A percentile compares a stretch with the other conserved stretches of the same genome.
Evolutionary conservation across 2,113 vertebrate genomes (phyloP).

Genomic region (Chionomys nivalis): DNA sequence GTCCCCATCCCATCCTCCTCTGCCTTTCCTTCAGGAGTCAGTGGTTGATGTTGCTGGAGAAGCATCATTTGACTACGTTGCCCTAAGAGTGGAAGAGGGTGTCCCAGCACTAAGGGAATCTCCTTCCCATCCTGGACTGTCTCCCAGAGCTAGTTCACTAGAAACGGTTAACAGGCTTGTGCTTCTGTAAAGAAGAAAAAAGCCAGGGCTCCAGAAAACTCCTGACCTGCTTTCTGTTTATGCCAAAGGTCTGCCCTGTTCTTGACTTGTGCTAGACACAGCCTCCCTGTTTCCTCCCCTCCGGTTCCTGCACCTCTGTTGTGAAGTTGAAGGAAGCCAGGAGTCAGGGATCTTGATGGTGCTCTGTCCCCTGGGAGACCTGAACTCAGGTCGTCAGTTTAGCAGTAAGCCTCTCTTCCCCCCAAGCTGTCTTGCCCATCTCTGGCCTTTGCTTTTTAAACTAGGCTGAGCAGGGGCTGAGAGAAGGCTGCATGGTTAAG

Average conservation of each 20-base stretch:
- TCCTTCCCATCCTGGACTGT: conserved; percentile 54
- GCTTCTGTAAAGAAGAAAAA: conserved; percentile 28
- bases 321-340: conserved; percentile 70
- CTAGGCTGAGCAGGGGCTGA: background rate
- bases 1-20: background rate
- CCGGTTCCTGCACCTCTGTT: conserved; percentile 59
- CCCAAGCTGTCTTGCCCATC: no score
- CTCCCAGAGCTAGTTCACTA: conserved; percentile 65
- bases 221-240: conserved; percentile 48
- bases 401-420: no score
- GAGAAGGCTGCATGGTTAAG: background rate
- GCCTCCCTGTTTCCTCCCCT: conserved; percentile 79
- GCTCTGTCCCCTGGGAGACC: conserved; percentile 31
- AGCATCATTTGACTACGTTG: conserved; percentile 22
- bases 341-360: conserved; percentile 63
- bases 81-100: conserved; percentile 48
- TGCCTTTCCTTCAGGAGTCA: conserved; percentile 25
- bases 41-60: conserved; percentile 23
- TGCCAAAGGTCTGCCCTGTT: conserved; percentile 54
- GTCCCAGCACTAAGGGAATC: background rate
- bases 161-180: conserved; percentile 71
- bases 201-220: conserved; percentile 57
- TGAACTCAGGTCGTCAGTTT: background rate
- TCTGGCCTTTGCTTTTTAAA: background rate
- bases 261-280: conserved; percentile 71